Conservation (phyloP, 1,140 invertebrate species). For the Calephelis virginiensis region DNA sequence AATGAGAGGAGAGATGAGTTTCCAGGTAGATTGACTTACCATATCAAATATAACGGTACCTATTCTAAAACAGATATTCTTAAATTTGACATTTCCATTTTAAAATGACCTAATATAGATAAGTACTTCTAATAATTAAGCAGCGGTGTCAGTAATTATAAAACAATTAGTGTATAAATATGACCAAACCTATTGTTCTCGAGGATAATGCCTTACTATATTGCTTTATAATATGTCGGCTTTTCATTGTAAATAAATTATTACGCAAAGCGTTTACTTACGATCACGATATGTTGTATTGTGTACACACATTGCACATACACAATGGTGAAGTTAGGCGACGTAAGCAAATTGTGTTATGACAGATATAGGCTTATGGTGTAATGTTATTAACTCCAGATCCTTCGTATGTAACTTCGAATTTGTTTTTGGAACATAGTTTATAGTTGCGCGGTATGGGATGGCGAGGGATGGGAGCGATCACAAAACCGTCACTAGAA, state of each 20-base stretch:
- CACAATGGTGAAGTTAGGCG: conserved; percentile 2
- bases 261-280: conserved; percentile 7
- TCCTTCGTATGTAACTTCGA: not conserved
- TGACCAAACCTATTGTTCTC: conserved; percentile 9
- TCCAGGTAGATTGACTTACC: too few species aligned
- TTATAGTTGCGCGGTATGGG: too few species aligned
- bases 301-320: conserved; percentile 6
- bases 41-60: too few species aligned
- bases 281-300: conserved; percentile 7
- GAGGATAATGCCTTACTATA: conserved; percentile 4
- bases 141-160: conserved; percentile 3
- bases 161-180: conserved; percentile 10
- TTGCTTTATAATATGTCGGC: conserved; percentile 9
- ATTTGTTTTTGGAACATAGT: too few species aligned
- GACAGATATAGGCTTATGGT: not conserved
- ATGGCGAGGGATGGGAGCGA: too few species aligned
- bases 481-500: too few species aligned
- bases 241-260: conserved; percentile 8
- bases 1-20: too few species aligned
- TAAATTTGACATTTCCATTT: not conserved
- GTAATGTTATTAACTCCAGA: not conserved
- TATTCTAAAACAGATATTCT: too few species aligned
- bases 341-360: conserved; percentile 1
- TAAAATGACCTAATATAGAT: not conserved
- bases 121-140: not conserved